Conservation (phyloP, 2,113 vertebrate species). For the Thunnus thynnus region DNA sequence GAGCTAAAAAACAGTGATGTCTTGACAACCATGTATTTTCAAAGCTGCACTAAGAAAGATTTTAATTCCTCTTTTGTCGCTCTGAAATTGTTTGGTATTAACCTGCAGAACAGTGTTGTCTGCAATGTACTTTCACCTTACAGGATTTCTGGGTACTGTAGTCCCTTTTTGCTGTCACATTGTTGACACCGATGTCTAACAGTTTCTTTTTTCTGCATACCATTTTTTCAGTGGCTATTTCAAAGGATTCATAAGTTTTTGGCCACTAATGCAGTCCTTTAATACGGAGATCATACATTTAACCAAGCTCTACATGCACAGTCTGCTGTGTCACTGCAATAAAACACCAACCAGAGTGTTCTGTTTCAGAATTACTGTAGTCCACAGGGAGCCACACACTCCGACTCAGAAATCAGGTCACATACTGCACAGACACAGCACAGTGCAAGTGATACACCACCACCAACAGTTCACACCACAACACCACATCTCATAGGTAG, state of each 20-base stretch:
- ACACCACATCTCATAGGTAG: background rate
- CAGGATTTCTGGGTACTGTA: too few species aligned
- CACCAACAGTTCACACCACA: constrained; percentile 13
- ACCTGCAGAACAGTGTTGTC: too few species aligned
- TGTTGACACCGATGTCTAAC: too few species aligned
- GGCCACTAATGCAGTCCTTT: background rate
- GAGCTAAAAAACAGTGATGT: too few species aligned
- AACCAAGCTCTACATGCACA: background rate
- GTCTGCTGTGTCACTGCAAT: constrained; percentile 16
- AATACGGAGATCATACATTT: background rate
- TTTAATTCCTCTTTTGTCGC: too few species aligned
- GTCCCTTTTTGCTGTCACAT: too few species aligned
- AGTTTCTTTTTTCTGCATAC: too few species aligned
- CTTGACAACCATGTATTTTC: too few species aligned
- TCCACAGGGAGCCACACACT: constrained; percentile 41
- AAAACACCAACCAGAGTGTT: constrained; percentile 15
- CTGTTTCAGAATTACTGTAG: constrained; percentile 39
- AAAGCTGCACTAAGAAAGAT: too few species aligned
- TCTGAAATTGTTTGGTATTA: too few species aligned
- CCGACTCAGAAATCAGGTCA: constrained; percentile 56
- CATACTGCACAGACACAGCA: constrained; percentile 26
- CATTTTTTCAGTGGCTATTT: too few species aligned
- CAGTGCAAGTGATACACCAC: constrained; percentile 4
- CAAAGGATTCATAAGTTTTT: background rate
- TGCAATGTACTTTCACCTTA: too few species aligned